These are phyloP conservation scores for Ceramica pisi DNA, from an alignment of 2,888 invertebrate species.

Conservation along the genomic window DNA sequence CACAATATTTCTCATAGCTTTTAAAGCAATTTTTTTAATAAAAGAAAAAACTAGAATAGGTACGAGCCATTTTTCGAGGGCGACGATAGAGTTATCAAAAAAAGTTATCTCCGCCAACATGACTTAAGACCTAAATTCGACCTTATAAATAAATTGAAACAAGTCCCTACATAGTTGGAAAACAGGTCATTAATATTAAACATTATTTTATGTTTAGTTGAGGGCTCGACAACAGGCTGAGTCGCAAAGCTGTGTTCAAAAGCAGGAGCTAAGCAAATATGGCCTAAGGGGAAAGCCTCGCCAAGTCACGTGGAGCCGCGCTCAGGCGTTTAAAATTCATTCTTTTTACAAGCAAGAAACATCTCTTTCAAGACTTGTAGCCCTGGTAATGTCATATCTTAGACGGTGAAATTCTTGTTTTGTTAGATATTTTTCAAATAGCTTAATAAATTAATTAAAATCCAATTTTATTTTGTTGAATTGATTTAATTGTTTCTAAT, in stretches of 20 bases:
- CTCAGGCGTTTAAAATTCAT: slow-evolving; percentile 47
- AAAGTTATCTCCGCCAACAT: background rate
- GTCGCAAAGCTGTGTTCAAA: slow-evolving; percentile 47
- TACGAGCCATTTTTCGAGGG: no score
- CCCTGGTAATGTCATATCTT: slow-evolving; percentile 41
- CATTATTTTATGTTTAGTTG: slow-evolving; percentile 49
- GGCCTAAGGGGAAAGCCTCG: slow-evolving; percentile 38
- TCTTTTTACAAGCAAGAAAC: slow-evolving; percentile 39
- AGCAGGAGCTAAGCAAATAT: slow-evolving; percentile 52
- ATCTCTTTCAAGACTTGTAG: slow-evolving; percentile 31
- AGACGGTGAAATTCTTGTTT: background rate
- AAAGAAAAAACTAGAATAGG: no score
- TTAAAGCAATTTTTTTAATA: no score
- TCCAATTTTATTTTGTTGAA: no score
- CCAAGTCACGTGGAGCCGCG: slow-evolving; percentile 9
- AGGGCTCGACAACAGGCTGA: slow-evolving; percentile 44
- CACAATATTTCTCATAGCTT: no score
- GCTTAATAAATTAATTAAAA: no score
- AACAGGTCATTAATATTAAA: slow-evolving; percentile 50
- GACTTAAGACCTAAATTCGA: background rate
- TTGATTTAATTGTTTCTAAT: no score
- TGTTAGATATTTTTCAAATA: no score
- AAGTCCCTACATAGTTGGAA: slow-evolving; percentile 34
- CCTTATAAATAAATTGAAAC: slow-evolving; percentile 20
- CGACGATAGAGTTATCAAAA: no score